Conservation (phyloP, 2,797 vertebrate genomes). For the Manis javanica region DNA sequence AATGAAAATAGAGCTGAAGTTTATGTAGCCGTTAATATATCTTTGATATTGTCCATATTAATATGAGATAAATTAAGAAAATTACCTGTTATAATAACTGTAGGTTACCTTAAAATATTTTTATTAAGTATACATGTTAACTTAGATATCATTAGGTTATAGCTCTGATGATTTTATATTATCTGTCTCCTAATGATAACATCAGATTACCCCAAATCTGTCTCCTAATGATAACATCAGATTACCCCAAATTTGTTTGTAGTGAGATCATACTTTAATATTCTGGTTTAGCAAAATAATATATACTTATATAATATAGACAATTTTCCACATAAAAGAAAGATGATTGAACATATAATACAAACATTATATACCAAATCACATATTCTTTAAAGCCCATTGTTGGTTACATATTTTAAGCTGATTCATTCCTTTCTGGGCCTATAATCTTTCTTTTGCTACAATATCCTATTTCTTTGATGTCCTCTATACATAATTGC, state of each 20-base stretch:
- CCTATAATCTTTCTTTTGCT: not conserved
- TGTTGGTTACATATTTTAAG: not conserved
- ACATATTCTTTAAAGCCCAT: not conserved
- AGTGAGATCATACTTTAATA: not conserved
- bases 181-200: not conserved
- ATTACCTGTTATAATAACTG: not conserved
- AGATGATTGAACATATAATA: not conserved
- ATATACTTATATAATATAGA: not conserved
- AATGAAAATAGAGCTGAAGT: not conserved
- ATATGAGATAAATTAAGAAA: not conserved
- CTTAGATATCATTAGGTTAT: not conserved
- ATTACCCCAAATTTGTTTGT: not conserved
- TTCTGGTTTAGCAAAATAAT: slow-evolving; percentile 12
- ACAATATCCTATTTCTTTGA: not conserved
- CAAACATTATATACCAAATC: not conserved
- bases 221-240: not conserved
- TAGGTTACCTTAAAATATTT: not conserved
- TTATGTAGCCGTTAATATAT: not conserved
- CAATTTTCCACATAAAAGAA: not conserved
- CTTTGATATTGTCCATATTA: not conserved
- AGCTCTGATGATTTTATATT: not conserved
- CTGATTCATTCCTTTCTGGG: not conserved
- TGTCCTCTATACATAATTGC: not conserved
- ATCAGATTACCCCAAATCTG: not conserved
- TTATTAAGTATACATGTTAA: not conserved